A percentile compares a stretch with the other conserved stretches of the same genome.
Conservation (phyloP, 2,888 invertebrate species). For the Dione juno region DNA sequence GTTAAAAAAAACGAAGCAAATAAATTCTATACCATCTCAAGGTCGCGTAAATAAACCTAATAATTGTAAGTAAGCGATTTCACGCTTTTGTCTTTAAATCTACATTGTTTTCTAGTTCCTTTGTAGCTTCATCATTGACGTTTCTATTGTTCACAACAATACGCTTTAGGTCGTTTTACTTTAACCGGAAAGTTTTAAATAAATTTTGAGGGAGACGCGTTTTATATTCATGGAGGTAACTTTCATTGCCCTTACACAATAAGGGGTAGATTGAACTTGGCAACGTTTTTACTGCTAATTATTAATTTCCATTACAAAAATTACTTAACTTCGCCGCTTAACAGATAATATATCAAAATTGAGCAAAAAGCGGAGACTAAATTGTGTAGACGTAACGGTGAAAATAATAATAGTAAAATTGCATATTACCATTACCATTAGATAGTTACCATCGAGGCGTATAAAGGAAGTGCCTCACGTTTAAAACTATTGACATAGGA, state of each 20-base stretch:
- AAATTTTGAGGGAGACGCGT: not conserved
- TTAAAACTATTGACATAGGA: too few relatives aligned
- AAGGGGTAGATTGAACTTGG: not conserved
- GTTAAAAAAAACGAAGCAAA: too few relatives aligned
- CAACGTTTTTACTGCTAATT: too few relatives aligned
- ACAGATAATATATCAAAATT: too few relatives aligned
- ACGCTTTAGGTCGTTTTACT: constrained; percentile 6
- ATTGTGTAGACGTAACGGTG: too few relatives aligned
- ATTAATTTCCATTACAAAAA: too few relatives aligned
- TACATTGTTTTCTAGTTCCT: constrained; percentile 43
- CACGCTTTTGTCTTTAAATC: constrained; percentile 45
- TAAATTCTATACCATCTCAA: not conserved
- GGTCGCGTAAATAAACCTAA: not conserved
- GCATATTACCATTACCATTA: too few relatives aligned
- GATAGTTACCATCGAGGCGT: too few relatives aligned
- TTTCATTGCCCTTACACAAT: not conserved
- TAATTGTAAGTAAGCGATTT: constrained; percentile 24
- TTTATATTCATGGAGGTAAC: not conserved
- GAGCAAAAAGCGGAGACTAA: too few relatives aligned
- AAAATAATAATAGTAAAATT: too few relatives aligned
- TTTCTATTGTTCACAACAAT: constrained; percentile 36
- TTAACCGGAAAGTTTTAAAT: constrained; percentile 9
- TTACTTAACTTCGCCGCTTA: too few relatives aligned
- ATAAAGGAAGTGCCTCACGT: too few relatives aligned
- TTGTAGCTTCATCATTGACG: constrained; percentile 40